These are phyloP conservation scores for Acleris sparsana DNA, from an alignment of 2,888 invertebrate genomes.

Conservation along the genomic window DNA sequence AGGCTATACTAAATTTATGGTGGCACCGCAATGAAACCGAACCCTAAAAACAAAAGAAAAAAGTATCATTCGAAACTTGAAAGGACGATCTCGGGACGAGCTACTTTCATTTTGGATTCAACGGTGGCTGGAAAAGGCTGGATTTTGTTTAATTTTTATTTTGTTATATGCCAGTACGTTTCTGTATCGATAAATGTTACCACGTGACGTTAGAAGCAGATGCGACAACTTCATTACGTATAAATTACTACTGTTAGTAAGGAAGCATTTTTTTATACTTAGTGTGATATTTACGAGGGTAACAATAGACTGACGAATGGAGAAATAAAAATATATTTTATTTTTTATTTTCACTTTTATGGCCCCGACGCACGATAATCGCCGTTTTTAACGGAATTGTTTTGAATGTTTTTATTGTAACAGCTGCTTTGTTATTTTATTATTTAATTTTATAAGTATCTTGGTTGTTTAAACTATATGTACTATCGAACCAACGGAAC, in stretches of 20 bases:
- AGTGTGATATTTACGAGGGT: constrained; percentile 72
- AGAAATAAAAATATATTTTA: constrained; percentile 27
- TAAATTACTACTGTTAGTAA: constrained; percentile 80
- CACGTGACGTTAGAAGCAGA: constrained; percentile 70
- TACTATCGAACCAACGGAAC: no score
- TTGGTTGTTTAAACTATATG: neutral
- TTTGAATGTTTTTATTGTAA: constrained; percentile 21
- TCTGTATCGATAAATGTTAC: constrained; percentile 47
- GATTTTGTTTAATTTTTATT: constrained; percentile 22
- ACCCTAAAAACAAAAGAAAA: constrained; percentile 63
- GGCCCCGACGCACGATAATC: constrained; percentile 22
- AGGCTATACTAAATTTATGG: constrained; percentile 79
- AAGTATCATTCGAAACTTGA: constrained; percentile 59
- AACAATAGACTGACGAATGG: constrained; percentile 33
- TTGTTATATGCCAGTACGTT: constrained; percentile 36
- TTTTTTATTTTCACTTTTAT: constrained; percentile 31
- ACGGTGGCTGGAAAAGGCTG: constrained; percentile 11
- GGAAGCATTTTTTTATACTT: constrained; percentile 76
- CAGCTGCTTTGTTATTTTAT: constrained; percentile 25
- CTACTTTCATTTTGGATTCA: constrained; percentile 16
- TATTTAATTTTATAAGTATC: constrained; percentile 8
- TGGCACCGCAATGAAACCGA: constrained; percentile 63
- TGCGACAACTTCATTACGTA: constrained; percentile 77
- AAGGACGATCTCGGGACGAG: constrained; percentile 31
- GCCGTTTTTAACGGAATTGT: constrained; percentile 21